Conservation (phyloP, 2,113 vertebrate genomes). For the Dromiciops gliroides region DNA sequence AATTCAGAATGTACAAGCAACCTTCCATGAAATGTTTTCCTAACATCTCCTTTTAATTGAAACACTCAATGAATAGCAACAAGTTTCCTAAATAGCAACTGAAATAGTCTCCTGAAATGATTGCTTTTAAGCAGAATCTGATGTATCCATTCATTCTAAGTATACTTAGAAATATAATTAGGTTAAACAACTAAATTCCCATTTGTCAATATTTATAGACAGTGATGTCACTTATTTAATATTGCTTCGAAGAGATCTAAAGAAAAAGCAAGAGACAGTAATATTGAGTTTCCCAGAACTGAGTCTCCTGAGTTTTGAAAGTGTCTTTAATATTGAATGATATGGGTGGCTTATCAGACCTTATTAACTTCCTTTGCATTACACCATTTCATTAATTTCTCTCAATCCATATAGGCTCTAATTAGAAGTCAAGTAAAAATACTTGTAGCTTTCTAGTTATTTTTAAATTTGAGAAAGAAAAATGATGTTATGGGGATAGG, state of each 20-base stretch:
- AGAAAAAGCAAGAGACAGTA: slow-evolving; percentile 12
- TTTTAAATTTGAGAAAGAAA: slow-evolving; percentile 47
- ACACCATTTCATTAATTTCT: slow-evolving; percentile 42
- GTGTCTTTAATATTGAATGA: slow-evolving; percentile 33
- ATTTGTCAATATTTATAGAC: slow-evolving; percentile 52
- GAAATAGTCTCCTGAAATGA: slow-evolving; percentile 41
- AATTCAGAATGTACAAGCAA: neutral
- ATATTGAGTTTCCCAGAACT: slow-evolving; percentile 66
- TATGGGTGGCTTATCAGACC: slow-evolving; percentile 10
- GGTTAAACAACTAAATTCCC: slow-evolving; percentile 28
- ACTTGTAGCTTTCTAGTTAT: slow-evolving; percentile 33
- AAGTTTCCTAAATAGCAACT: slow-evolving; percentile 1
- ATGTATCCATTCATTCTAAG: slow-evolving; percentile 53
- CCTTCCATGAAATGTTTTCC: slow-evolving; percentile 7
- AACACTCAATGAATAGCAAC: slow-evolving; percentile 32
- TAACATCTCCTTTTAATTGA: slow-evolving; percentile 41
- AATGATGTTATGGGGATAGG: neutral
- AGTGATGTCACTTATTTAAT: slow-evolving; percentile 54
- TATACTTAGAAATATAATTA: slow-evolving; percentile 49
- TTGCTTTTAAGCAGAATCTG: slow-evolving; percentile 45
- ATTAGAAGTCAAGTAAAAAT: slow-evolving; percentile 26
- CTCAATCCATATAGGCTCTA: neutral
- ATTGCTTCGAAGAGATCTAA: slow-evolving; percentile 12
- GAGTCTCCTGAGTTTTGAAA: slow-evolving; percentile 45
- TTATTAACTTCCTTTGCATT: slow-evolving; percentile 1